Percentiles rank a stretch among this genome's conserved stretches.
phyloP scores from a whole-genome alignment of 2,113 vertebrate genomes.

The Aplodontia rufa region DNA sequence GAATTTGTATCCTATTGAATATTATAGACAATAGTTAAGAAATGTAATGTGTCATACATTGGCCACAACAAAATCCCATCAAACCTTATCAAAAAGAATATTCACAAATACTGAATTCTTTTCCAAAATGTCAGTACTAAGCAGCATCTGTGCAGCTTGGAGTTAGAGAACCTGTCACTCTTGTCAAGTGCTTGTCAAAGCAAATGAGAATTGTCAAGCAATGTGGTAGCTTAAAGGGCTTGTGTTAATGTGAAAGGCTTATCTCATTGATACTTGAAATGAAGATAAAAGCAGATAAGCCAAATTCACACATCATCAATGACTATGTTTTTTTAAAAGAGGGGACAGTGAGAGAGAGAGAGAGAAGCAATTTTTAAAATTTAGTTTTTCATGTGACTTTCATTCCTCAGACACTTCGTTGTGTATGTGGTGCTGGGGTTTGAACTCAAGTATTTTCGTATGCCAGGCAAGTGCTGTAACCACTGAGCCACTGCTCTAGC shows the following conservation, averaged over 20 bases:
- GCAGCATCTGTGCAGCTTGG: background rate
- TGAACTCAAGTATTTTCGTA: no score
- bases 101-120: background rate
- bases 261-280: background rate
- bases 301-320: background rate
- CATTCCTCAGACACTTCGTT: no score
- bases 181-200: conserved; percentile 6
- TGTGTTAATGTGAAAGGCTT: background rate
- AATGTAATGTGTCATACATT: conserved; percentile 20
- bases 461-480: no score
- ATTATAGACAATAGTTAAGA: conserved; percentile 18
- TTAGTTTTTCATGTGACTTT: no score
- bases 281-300: background rate
- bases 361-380: no score
- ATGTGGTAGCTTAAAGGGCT: background rate
- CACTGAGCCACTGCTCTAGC: no score
- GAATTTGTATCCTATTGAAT: conserved; percentile 10
- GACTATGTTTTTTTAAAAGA: background rate
- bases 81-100: background rate
- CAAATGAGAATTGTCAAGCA: conserved; percentile 41
- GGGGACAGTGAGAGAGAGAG: no score
- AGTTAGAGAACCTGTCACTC: background rate
- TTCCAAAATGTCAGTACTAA: background rate
- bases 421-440: no score
- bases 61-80: background rate